Evolutionary conservation across 2,888 invertebrate genomes (phyloP).

Genomic region (Tenthredo notha): DNA sequence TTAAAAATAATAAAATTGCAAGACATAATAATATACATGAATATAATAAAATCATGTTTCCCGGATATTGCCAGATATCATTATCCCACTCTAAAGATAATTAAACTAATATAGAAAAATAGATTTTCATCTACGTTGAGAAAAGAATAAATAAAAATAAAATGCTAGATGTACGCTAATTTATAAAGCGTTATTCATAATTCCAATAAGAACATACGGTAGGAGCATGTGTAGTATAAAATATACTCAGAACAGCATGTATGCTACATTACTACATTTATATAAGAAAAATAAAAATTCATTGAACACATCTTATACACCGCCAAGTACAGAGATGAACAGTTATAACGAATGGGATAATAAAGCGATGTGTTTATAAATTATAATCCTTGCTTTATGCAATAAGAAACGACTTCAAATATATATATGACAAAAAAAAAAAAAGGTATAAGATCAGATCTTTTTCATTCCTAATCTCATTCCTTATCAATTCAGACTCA

Average conservation of each 20-base stretch:
- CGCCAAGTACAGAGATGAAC: neutral
- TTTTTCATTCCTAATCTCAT: neutral
- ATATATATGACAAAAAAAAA: neutral
- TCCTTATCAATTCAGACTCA: neutral
- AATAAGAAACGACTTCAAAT: neutral
- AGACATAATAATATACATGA: constrained; percentile 30
- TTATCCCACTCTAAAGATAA: constrained; percentile 34
- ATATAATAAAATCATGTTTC: constrained; percentile 23
- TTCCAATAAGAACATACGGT: neutral
- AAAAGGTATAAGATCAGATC: neutral
- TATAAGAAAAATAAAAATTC: neutral
- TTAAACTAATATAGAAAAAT: constrained; percentile 26
- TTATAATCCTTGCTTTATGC: neutral
- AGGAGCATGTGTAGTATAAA: neutral
- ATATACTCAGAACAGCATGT: neutral
- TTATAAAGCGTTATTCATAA: neutral
- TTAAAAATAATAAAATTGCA: constrained; percentile 14
- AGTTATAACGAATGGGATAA: neutral
- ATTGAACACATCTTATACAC: neutral
- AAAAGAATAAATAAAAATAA: neutral
- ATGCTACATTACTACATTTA: constrained; percentile 4
- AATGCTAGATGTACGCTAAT: neutral
- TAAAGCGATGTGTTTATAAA: neutral
- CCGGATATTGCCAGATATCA: constrained; percentile 25
- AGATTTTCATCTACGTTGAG: constrained; percentile 21